Evolutionary conservation across 2,888 invertebrate species (phyloP).

Genomic region (Horisme vitalbata): DNA sequence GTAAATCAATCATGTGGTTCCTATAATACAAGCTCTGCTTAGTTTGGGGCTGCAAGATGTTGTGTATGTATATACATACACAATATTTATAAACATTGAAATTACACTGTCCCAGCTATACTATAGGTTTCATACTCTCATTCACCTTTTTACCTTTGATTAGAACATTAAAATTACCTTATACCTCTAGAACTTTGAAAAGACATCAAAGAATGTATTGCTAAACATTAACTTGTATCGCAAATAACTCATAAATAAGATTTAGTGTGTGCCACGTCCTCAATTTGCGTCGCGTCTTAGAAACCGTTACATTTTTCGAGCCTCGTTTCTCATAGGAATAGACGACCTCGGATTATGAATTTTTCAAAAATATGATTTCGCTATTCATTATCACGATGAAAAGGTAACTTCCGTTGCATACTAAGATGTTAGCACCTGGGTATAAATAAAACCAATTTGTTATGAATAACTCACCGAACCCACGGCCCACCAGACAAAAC

Average conservation of each 20-base stretch:
- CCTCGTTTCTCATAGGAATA: constrained; percentile 71
- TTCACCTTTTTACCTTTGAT: too few relatives aligned
- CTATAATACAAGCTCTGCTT: too few relatives aligned
- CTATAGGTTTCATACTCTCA: too few relatives aligned
- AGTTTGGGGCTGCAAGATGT: too few relatives aligned
- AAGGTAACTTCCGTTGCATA: constrained; percentile 13
- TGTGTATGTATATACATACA: too few relatives aligned
- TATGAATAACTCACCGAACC: too few relatives aligned
- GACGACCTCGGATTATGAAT: constrained; percentile 47
- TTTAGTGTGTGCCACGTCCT: constrained; percentile 57
- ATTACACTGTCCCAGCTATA: too few relatives aligned
- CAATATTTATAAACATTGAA: too few relatives aligned
- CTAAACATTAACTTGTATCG: constrained; percentile 68
- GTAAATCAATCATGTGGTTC: too few relatives aligned
- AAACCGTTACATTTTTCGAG: constrained; percentile 70
- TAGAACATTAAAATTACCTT: too few relatives aligned
- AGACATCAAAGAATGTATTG: constrained; percentile 61
- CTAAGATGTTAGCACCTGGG: not conserved
- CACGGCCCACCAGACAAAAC: too few relatives aligned
- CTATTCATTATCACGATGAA: constrained; percentile 18
- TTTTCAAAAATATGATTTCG: constrained; percentile 20
- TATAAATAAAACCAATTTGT: too few relatives aligned
- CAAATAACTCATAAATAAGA: constrained; percentile 73
- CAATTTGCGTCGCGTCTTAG: constrained; percentile 70
- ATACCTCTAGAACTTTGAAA: constrained; percentile 31